These are phyloP conservation scores for Boloria euphrosyne DNA, from an alignment of 2,888 invertebrate species.

Conservation along the genomic window DNA sequence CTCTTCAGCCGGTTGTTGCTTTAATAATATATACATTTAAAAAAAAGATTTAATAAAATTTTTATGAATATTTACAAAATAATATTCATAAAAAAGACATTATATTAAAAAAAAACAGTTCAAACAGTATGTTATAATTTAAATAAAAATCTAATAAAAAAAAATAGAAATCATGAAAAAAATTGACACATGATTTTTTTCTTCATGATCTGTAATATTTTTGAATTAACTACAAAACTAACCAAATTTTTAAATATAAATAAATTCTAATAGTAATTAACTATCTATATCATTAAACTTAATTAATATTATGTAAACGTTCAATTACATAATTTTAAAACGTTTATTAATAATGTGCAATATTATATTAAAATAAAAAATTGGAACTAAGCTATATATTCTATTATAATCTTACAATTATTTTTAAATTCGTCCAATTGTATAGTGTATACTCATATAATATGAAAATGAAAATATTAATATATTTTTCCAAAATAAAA, in stretches of 20 bases:
- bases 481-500: too few relatives aligned
- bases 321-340: too few relatives aligned
- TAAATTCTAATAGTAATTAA: too few relatives aligned
- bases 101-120: too few relatives aligned
- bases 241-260: background rate
- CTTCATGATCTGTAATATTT: background rate
- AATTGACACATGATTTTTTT: background rate
- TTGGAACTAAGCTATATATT: too few relatives aligned
- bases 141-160: too few relatives aligned
- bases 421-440: constrained; percentile 36
- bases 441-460: constrained; percentile 19
- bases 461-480: background rate
- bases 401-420: constrained; percentile 17
- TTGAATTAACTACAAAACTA: too few relatives aligned
- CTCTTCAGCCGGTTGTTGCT: constrained; percentile 32
- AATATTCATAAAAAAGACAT: too few relatives aligned
- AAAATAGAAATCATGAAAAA: too few relatives aligned
- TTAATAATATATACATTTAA: background rate
- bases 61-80: background rate
- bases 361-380: constrained; percentile 3
- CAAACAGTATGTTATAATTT: too few relatives aligned
- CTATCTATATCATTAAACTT: too few relatives aligned
- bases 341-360: background rate
- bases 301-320: too few relatives aligned
- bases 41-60: background rate